Evolutionary conservation across 2,888 invertebrate species (phyloP).

Genomic region (Acronicta aceris): DNA sequence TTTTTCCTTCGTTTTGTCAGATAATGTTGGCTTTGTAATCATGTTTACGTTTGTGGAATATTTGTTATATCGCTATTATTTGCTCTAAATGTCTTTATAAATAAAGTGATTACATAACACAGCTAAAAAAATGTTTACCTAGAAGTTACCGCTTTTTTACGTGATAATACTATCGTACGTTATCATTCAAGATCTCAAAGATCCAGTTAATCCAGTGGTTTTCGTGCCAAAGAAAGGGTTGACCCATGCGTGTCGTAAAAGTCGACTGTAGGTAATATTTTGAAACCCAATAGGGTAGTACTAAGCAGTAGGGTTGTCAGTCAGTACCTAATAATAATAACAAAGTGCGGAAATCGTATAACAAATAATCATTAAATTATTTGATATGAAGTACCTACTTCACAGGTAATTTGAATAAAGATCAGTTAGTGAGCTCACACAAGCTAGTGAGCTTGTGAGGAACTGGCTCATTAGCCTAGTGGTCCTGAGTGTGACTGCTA

Average conservation of each 20-base stretch:
- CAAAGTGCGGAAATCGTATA: too few species aligned
- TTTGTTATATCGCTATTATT: conserved; percentile 2
- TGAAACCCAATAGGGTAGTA: not conserved
- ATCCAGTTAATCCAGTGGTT: not conserved
- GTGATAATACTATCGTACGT: not conserved
- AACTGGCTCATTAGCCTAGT: too few species aligned
- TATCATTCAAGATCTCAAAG: not conserved
- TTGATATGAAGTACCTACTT: too few species aligned
- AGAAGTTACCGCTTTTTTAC: not conserved
- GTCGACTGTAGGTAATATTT: not conserved
- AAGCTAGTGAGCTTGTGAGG: too few species aligned
- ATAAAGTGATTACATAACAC: not conserved
- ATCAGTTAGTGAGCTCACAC: too few species aligned
- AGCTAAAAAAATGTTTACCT: not conserved
- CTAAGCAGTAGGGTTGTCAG: too few species aligned
- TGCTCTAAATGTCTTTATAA: not conserved
- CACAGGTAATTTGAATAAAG: too few species aligned
- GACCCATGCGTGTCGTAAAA: not conserved
- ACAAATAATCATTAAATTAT: too few species aligned
- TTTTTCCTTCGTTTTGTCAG: conserved; percentile 56
- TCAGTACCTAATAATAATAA: too few species aligned
- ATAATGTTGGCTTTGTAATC: conserved; percentile 15
- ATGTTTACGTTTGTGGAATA: conserved; percentile 13
- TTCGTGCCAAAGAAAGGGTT: not conserved
- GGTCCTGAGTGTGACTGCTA: too few species aligned